Evolutionary conservation across 64 coral and sea anemone species (phyloP), one percentile per base, ranked within the genome.

Genomic region (Pocillopora damicornis): DNA sequence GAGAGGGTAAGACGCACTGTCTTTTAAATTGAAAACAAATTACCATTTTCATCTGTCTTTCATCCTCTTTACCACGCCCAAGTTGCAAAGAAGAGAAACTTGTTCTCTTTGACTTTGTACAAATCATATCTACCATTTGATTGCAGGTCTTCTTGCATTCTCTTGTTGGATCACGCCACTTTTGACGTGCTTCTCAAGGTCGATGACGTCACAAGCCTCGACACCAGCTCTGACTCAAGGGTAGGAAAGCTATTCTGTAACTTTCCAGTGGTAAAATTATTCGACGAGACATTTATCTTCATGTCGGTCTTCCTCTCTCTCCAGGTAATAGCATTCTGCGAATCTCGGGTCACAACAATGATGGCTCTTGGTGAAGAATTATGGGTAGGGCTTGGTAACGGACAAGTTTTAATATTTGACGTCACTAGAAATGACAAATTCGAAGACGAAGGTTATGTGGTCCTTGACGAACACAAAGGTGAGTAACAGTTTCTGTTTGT

Each of bases 371-470:
- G 87, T 35, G 89, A 82, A 65, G 94, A 96, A 93, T 90, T 96
- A 76, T 96, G 94, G 94, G 88, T 96, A 85, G 94, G 94, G 76
- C 88, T 96, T 74, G 94, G 94, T 80, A 96, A 96, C 56, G 94
- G 94, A 10, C 94, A 96, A 75, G 94, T 96, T 71, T 35, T 96
- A 42, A 93, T 96, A 61, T 96, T 96, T 71, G 91, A 96, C 86
- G 71, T 96, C 15, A 62, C 87, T 1, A 80, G 77, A 42, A 95
- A 92, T 59, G 68, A 86, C 7, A 30, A 75, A 35, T 90, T 76
- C 20, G 76, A 61, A 63, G 63, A 89, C 25, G 74, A 92, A 62
- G 87, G 75, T 2, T 89, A 76, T 22, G 67, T 65, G 22, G 83
- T 75, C 36, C 18, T 87, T 1, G 65, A 89, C 4, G 75, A 89